A percentile compares a stretch with the other conserved stretches of the same genome.
Conservation (phyloP, 2,888 invertebrate genomes). For the Omphaloscelis lunosa region DNA sequence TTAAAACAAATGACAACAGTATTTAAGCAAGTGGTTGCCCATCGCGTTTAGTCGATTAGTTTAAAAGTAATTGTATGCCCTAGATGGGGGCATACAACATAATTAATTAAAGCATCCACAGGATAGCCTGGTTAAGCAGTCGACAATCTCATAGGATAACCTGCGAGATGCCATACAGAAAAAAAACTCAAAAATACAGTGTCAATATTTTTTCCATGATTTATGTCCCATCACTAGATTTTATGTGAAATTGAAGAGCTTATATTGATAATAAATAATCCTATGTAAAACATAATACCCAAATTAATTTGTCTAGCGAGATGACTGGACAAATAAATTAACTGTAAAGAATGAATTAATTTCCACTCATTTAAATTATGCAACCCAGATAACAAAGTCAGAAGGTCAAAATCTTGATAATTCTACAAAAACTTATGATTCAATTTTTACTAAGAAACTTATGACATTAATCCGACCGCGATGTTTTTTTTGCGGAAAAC, state of each 20-base stretch:
- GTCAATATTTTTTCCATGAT: conserved; percentile 2
- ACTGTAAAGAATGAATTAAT: not conserved
- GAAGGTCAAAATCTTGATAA: conserved; percentile 20
- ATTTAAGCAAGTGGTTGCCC: not conserved
- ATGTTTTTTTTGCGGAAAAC: conserved; percentile 5
- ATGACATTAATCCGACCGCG: not conserved
- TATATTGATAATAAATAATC: not conserved
- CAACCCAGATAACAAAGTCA: not conserved
- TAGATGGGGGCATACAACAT: not conserved
- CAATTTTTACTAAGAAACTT: conserved; percentile 45
- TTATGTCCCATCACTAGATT: not conserved
- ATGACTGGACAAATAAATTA: conserved; percentile 18
- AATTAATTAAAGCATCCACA: not conserved
- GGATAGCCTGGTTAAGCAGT: too few species aligned
- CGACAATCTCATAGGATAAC: not conserved
- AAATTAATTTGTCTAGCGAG: conserved; percentile 12
- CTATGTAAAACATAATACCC: not conserved
- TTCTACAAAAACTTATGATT: conserved; percentile 33
- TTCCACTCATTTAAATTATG: conserved; percentile 3
- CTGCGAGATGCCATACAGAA: not conserved
- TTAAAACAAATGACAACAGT: conserved; percentile 3
- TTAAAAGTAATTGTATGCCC: not conserved
- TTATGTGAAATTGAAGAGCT: not conserved
- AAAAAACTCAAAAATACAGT: not conserved
- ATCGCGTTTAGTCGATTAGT: not conserved